A percentile compares a stretch with the other conserved stretches of the same genome.
These are phyloP conservation scores for Planiliza haematocheilus DNA, from an alignment of 2,113 vertebrate species.

Conservation along the genomic window DNA sequence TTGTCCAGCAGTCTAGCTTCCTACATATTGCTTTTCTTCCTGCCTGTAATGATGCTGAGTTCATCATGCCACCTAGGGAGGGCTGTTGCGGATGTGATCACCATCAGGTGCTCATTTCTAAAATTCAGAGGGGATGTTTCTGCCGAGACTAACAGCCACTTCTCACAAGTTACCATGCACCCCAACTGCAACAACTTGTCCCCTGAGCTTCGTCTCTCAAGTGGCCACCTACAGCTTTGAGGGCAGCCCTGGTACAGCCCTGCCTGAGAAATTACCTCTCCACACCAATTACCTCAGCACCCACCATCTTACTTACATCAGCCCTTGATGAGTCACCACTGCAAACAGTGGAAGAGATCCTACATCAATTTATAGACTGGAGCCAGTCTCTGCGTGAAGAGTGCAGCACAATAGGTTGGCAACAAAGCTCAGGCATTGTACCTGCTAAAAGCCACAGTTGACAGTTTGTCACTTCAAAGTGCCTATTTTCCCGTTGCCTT, in stretches of 20 bases:
- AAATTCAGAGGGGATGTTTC: constrained; percentile 48
- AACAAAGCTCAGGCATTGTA: constrained; percentile 64
- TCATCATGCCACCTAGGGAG: constrained; percentile 70
- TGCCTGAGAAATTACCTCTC: constrained; percentile 64
- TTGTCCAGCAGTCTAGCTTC: constrained; percentile 2
- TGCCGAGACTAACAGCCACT: constrained; percentile 60
- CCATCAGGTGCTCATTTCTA: constrained; percentile 53
- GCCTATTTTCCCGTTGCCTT: constrained; percentile 86
- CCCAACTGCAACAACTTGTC: constrained; percentile 13
- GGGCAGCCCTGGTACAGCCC: constrained; percentile 48
- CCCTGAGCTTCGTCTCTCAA: constrained; percentile 42
- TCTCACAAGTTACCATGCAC: constrained; percentile 53
- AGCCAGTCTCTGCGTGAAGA: constrained; percentile 52
- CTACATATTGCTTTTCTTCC: constrained; percentile 21
- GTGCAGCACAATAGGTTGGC: constrained; percentile 70
- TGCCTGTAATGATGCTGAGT: constrained; percentile 61
- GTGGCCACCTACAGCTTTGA: constrained; percentile 47
- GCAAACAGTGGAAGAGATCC: constrained; percentile 38
- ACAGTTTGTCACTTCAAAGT: constrained; percentile 86
- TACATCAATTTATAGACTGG: constrained; percentile 34
- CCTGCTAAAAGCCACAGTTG: constrained; percentile 84
- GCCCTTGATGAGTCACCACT: constrained; percentile 63
- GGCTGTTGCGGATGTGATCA: constrained; percentile 58
- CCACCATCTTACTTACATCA: constrained; percentile 69
- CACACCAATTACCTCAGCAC: constrained; percentile 64